phyloP scores from a whole-genome alignment of 2,113 vertebrate species.

The Rhizomys pruinosus region DNA sequence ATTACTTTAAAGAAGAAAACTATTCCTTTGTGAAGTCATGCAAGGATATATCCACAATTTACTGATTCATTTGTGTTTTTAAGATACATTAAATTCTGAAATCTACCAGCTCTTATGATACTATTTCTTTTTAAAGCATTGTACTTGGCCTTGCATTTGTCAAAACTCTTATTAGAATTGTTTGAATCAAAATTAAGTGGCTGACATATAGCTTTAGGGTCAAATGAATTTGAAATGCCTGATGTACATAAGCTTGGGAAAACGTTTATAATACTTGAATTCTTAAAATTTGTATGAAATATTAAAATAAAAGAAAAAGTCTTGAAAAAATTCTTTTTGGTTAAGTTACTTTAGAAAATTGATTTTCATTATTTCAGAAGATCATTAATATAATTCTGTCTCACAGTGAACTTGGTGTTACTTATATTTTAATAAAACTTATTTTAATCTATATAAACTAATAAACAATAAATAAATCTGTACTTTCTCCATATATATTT shows the following conservation, averaged over 20 bases:
- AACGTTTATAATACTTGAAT: constrained; percentile 18
- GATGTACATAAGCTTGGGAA: background rate
- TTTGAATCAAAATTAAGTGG: constrained; percentile 35
- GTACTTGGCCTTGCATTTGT: background rate
- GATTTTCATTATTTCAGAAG: constrained; percentile 28
- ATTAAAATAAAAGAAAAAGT: constrained; percentile 9
- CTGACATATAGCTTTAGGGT: background rate
- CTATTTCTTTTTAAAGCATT: background rate
- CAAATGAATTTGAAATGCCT: constrained; percentile 3
- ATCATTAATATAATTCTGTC: constrained; percentile 32
- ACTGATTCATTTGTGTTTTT: background rate
- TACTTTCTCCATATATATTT: background rate
- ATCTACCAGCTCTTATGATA: constrained; percentile 4
- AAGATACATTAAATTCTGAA: background rate
- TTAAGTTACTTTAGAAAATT: constrained; percentile 46
- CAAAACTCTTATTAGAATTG: background rate
- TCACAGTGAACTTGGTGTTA: background rate
- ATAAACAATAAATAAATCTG: background rate
- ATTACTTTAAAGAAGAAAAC: background rate
- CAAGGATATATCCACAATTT: background rate
- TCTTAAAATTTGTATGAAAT: background rate
- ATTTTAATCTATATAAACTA: constrained; percentile 37
- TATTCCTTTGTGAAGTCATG: background rate
- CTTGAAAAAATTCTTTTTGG: constrained; percentile 44
- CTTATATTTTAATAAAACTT: background rate